Conservation (phyloP, 1,140 invertebrate genomes). For the Chionoecetes opilio region DNA sequence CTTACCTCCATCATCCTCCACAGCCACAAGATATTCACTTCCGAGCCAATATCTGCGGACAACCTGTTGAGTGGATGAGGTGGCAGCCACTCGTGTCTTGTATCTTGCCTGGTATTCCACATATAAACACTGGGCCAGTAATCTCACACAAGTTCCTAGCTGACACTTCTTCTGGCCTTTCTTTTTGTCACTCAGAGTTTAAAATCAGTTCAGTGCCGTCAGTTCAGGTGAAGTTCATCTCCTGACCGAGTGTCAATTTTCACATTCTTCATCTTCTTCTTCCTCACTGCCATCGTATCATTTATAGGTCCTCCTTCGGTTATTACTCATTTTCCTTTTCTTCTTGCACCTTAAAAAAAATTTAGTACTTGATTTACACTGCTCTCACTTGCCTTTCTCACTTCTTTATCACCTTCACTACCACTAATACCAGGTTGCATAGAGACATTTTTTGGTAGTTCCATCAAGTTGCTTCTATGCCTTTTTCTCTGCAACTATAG, state of each 20-base stretch:
- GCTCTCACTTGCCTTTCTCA: too few species aligned
- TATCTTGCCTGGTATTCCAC: neutral
- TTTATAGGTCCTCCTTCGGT: too few species aligned
- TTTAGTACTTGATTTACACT: too few species aligned
- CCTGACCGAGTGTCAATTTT: neutral
- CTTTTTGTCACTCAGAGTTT: neutral
- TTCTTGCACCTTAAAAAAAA: too few species aligned
- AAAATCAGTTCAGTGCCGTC: neutral
- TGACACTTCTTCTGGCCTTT: neutral
- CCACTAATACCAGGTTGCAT: too few species aligned
- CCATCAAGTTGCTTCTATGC: too few species aligned
- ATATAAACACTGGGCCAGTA: neutral
- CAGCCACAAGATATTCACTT: neutral
- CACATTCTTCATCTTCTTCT: neutral
- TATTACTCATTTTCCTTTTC: too few species aligned
- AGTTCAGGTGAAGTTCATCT: neutral
- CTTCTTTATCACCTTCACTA: too few species aligned
- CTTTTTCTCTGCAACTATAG: too few species aligned
- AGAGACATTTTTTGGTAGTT: too few species aligned
- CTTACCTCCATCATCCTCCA: neutral
- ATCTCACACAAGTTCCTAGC: neutral
- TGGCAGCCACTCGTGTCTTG: neutral
- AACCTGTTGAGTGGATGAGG: neutral
- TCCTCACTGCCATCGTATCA: neutral
- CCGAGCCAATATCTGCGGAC: neutral